These are phyloP conservation scores for Eumacrocentrus americanus DNA, from an alignment of 2,888 invertebrate genomes.

Conservation along the genomic window DNA sequence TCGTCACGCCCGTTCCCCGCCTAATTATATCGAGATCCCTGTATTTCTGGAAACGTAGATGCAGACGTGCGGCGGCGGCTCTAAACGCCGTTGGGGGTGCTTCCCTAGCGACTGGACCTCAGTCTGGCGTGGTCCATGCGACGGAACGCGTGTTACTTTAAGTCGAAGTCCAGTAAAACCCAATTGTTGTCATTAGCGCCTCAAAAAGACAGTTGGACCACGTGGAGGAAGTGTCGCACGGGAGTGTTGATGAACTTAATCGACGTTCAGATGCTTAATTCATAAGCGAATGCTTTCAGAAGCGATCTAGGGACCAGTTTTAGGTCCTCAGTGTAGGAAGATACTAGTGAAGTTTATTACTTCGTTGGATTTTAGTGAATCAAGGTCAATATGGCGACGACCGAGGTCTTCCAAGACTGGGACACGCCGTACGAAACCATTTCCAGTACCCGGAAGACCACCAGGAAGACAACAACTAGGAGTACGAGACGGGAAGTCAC, in stretches of 20 bases:
- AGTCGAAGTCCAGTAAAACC: conserved; percentile 20
- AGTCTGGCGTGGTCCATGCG: conserved; percentile 54
- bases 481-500: conserved; percentile 36
- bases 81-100: conserved; percentile 32
- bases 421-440: conserved; percentile 54
- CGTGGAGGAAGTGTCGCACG: background rate
- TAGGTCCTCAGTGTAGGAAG: background rate
- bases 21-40: conserved; percentile 59
- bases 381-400: conserved; percentile 52
- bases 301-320: too few species aligned
- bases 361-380: background rate
- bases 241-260: background rate
- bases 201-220: background rate
- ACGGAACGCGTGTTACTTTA: conserved; percentile 27
- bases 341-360: conserved; percentile 3
- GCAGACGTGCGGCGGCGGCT: conserved; percentile 44
- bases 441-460: conserved; percentile 47
- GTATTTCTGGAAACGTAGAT: conserved; percentile 60
- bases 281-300: too few species aligned
- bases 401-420: conserved; percentile 60
- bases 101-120: conserved; percentile 47
- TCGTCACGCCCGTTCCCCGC: conserved; percentile 44
- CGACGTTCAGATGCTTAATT: too few species aligned
- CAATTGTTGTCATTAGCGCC: background rate
- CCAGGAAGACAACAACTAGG: conserved; percentile 39